Evolutionary conservation across 2,113 vertebrate species (phyloP).

Genomic region (Campylomormyrus numenius): DNA sequence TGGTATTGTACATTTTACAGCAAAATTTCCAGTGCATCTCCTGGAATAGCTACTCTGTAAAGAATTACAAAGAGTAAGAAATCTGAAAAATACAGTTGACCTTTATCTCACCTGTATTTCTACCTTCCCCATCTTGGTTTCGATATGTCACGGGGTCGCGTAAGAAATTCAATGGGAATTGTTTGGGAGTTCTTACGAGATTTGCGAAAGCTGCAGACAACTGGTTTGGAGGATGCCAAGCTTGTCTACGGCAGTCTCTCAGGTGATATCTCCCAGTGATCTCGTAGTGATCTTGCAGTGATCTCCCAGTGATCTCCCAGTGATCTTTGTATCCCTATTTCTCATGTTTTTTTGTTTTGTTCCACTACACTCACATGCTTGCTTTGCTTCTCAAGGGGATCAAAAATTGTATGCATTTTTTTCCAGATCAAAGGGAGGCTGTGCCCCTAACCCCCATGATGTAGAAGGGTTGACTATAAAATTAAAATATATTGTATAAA

Average conservation of each 20-base stretch:
- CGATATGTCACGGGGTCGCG: neutral
- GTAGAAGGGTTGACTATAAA: neutral
- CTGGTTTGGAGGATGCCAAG: neutral
- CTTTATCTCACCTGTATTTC: neutral
- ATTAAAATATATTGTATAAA: neutral
- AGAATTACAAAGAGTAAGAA: neutral
- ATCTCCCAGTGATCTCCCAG: neutral
- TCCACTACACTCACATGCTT: neutral
- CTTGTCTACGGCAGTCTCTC: neutral
- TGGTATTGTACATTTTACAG: neutral
- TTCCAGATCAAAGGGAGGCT: neutral
- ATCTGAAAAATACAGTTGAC: neutral
- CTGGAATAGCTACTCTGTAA: neutral
- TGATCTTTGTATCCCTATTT: neutral
- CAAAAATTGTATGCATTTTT: neutral
- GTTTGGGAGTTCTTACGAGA: neutral
- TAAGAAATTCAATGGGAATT: neutral
- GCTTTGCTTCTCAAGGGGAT: neutral
- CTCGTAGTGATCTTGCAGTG: neutral
- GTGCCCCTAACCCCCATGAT: neutral
- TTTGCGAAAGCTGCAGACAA: neutral
- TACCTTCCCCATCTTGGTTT: neutral
- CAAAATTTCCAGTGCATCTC: neutral
- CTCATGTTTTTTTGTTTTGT: neutral
- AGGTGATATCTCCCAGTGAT: neutral